Evolutionary conservation across 2,113 vertebrate genomes (phyloP).

Genomic region (Romanogobio albipinnatus): DNA sequence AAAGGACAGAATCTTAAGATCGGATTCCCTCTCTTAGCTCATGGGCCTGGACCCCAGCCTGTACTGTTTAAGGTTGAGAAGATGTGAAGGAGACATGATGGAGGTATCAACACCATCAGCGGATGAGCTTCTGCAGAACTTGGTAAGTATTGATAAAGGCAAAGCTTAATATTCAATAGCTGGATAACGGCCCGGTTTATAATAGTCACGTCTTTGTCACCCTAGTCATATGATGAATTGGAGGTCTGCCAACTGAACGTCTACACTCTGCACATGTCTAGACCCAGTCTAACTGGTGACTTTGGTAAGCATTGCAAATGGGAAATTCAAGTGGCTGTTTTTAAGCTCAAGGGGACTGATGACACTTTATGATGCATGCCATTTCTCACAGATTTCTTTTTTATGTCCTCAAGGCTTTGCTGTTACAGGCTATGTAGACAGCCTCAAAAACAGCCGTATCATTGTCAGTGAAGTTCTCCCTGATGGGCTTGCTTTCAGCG

Average conservation of each 20-base stretch:
- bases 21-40: conserved; percentile 66
- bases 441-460: conserved; percentile 76
- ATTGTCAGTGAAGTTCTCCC: conserved; percentile 85
- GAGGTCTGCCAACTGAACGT: conserved; percentile 79
- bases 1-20: not conserved
- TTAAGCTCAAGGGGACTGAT: conserved; percentile 9
- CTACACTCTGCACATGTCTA: conserved; percentile 76
- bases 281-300: conserved; percentile 72
- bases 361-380: not conserved
- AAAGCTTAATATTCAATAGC: not conserved
- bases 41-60: conserved; percentile 80
- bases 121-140: conserved; percentile 75
- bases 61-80: conserved; percentile 78
- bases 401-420: conserved; percentile 81
- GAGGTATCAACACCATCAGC: conserved; percentile 73
- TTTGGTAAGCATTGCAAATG: conserved; percentile 77
- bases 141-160: conserved; percentile 71
- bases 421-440: conserved; percentile 86
- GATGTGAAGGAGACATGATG: conserved; percentile 65
- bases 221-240: conserved; percentile 82
- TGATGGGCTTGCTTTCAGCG: conserved; percentile 80
- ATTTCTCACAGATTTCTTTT: not conserved
- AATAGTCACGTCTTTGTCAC: not conserved
- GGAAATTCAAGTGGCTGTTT: not conserved
- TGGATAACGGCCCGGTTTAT: not conserved